Evolutionary conservation across 2,797 vertebrate genomes (phyloP).

Genomic region (Poeciliopsis paucimaculata): DNA sequence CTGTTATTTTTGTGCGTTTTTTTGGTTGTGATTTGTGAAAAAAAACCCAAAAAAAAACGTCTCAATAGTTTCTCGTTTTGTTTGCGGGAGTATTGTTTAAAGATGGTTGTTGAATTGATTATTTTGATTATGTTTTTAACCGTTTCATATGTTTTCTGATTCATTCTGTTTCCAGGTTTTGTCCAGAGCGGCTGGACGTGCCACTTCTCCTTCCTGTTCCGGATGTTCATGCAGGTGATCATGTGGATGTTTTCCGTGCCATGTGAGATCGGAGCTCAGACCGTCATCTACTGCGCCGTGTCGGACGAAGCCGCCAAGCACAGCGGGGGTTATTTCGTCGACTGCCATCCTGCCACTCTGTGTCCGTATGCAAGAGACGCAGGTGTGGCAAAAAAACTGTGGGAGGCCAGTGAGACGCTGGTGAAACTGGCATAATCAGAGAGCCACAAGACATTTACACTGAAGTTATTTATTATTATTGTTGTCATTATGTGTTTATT

Average conservation of each 20-base stretch:
- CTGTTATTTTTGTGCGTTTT: background rate
- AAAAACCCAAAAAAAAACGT: background rate
- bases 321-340: constrained; percentile 80
- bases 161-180: constrained; percentile 70
- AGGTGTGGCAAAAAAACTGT: constrained; percentile 84
- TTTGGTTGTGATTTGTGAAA: background rate
- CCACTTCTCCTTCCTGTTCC: constrained; percentile 82
- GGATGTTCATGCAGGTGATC: constrained; percentile 81
- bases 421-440: constrained; percentile 75
- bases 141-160: background rate
- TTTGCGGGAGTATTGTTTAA: background rate
- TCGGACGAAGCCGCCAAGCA: constrained; percentile 76
- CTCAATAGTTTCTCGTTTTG: background rate
- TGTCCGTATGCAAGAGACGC: constrained; percentile 80
- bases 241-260: constrained; percentile 86
- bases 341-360: constrained; percentile 77
- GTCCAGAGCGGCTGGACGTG: constrained; percentile 83
- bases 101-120: background rate
- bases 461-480: background rate
- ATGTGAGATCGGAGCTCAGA: constrained; percentile 82
- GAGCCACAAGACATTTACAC: background rate
- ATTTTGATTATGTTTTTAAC: background rate
- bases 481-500: background rate
- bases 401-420: constrained; percentile 86
- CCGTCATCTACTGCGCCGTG: constrained; percentile 82